Conservation (phyloP, 2,888 invertebrate genomes). For the Pseudoips prasinana region DNA sequence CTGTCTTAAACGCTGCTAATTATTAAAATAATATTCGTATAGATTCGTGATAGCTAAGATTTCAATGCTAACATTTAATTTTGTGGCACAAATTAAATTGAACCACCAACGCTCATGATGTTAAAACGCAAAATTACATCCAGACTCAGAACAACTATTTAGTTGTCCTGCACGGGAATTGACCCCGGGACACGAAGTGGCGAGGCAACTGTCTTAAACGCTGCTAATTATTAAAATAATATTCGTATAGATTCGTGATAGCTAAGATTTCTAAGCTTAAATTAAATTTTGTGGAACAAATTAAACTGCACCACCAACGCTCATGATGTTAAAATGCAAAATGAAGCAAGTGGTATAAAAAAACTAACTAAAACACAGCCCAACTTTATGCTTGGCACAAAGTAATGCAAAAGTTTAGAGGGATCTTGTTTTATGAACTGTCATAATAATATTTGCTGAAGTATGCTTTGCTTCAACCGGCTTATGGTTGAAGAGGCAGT, state of each 20-base stretch:
- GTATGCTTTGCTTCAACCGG: neutral
- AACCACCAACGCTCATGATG: constrained; percentile 12
- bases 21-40: too few relatives aligned
- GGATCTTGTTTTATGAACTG: constrained; percentile 5
- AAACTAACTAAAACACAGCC: constrained; percentile 25
- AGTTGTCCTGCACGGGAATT: too few relatives aligned
- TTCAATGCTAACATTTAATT: constrained; percentile 6
- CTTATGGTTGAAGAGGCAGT: too few relatives aligned
- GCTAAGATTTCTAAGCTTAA: constrained; percentile 7
- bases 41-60: constrained; percentile 9
- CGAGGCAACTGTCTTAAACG: too few relatives aligned
- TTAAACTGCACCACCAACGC: constrained; percentile 16
- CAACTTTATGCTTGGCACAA: constrained; percentile 30
- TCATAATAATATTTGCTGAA: neutral
- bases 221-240: too few relatives aligned
- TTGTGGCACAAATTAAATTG: constrained; percentile 17
- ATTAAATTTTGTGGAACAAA: constrained; percentile 9
- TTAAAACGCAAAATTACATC: constrained; percentile 17
- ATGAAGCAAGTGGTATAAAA: constrained; percentile 20
- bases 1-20: too few relatives aligned
- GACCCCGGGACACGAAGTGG: too few relatives aligned
- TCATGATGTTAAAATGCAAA: constrained; percentile 19
- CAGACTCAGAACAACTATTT: too few relatives aligned
- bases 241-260: constrained; percentile 7
- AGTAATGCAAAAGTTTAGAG: constrained; percentile 15